Conservation (phyloP, 2,888 invertebrate species). For the Oxytorus armatus region DNA sequence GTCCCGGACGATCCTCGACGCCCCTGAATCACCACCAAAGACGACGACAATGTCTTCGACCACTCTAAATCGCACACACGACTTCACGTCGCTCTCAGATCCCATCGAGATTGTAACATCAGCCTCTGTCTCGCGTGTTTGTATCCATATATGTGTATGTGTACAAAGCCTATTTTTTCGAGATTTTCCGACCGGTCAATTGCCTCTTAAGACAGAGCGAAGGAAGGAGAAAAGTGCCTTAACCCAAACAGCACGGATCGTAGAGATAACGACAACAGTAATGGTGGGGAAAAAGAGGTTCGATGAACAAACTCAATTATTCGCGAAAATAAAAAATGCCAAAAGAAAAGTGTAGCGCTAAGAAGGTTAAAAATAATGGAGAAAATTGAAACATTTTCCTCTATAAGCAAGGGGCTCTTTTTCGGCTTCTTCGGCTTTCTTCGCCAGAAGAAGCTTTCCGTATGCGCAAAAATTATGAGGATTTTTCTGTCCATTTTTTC, state of each 20-base stretch:
- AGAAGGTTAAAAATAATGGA: too few species aligned
- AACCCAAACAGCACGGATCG: slow-evolving; percentile 30
- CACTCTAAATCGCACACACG: slow-evolving; percentile 56
- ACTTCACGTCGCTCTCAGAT: slow-evolving; percentile 39
- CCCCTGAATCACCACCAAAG: slow-evolving; percentile 42
- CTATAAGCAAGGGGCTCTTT: too few species aligned
- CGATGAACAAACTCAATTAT: slow-evolving; percentile 19
- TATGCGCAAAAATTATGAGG: too few species aligned
- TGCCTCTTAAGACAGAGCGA: slow-evolving; percentile 61
- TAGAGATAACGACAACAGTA: slow-evolving; percentile 43
- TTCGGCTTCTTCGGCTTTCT: too few species aligned
- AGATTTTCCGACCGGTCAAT: slow-evolving; percentile 62
- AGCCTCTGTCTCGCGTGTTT: slow-evolving; percentile 29
- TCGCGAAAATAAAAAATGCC: too few species aligned
- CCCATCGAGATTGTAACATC: slow-evolving; percentile 63
- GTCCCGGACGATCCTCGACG: slow-evolving; percentile 73
- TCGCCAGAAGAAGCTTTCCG: too few species aligned
- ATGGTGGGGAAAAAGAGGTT: background rate
- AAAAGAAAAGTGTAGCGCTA: too few species aligned
- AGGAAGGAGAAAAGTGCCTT: slow-evolving; percentile 19
- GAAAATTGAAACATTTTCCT: too few species aligned
- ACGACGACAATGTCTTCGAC: slow-evolving; percentile 49
- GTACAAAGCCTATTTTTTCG: slow-evolving; percentile 19
- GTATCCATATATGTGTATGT: slow-evolving; percentile 3
- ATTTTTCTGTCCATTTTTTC: too few species aligned